Evolutionary conservation across 2,113 vertebrate species (phyloP), one percentile per base, ranked within the genome.

Genomic region (Lampris incognitus): DNA sequence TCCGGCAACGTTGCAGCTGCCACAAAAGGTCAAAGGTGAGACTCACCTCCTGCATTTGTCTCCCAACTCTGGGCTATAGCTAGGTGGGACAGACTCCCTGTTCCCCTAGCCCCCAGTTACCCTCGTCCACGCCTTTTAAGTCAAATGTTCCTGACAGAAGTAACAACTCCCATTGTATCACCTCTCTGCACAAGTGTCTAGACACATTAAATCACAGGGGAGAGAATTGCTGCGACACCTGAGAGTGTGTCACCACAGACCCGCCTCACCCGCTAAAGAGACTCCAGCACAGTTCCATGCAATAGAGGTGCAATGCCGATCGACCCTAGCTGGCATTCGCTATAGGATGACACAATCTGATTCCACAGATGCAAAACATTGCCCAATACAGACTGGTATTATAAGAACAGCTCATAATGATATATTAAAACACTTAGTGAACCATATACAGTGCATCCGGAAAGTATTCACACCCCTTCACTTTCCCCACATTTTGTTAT

Each of bases 181-280:
- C 82, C 87, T 83, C 82, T 59, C 59, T 61, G 66, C 41, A 56
- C 85, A 90, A 82, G 88, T 85, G 87, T 84, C 87, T 36, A 54
- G 49, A 60, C 81, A 63, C 61, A 78, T 90, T 86, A 78, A 56
- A 81, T 65, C 13, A 5, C 41, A 64, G 24, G 39, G 54, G 62
- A 7, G 13, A 24, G 57, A 85, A 82, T 64, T 74, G 74, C 61
- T 79, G 71, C 84, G 87, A 87, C 86, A 82, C 69, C 77, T 74
- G 62, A 59, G 79, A 88, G 79, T 84, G 81, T 88, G 72, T 78
- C 41, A 41, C 81, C 62, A 61, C 61, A 42, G 67, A 79, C 78
- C 72, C 81, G 70, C 78, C 76, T 48, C 78, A 87, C 74, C 76
- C 81, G 61, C 69, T 72, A 52, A 51, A 11, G 42, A 69, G 61